A percentile compares a stretch with the other conserved stretches of the same genome.
Conservation (phyloP, 1,140 invertebrate species). For the Papilio helenus region DNA sequence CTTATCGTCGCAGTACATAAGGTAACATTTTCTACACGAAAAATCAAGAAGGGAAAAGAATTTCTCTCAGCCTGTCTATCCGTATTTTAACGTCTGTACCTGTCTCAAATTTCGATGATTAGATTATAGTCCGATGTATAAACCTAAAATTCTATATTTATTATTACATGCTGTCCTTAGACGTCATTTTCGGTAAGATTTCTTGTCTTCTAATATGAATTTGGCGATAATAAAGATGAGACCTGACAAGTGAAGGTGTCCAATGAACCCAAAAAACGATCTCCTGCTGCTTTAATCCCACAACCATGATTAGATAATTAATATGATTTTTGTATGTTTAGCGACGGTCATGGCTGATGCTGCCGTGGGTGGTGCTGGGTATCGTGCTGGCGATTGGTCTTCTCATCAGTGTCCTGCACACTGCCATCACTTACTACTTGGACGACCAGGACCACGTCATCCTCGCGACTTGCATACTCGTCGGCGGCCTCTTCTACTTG, state of each 20-base stretch:
- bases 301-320: not conserved
- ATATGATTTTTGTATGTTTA: constrained; percentile 68
- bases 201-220: not conserved
- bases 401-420: constrained; percentile 89
- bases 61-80: too few species aligned
- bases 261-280: not conserved
- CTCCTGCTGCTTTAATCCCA: not conserved
- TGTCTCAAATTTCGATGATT: not conserved
- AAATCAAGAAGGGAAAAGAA: not conserved
- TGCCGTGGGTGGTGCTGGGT: constrained; percentile 91
- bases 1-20: constrained; percentile 89
- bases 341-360: constrained; percentile 91
- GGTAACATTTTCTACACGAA: constrained; percentile 79
- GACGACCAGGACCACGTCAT: constrained; percentile 75
- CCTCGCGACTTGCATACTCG: constrained; percentile 64
- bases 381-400: constrained; percentile 89
- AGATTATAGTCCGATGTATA: too few species aligned
- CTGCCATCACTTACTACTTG: constrained; percentile 88
- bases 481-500: constrained; percentile 73
- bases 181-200: constrained; percentile 64
- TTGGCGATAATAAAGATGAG: not conserved
- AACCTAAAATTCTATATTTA: not conserved
- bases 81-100: too few species aligned
- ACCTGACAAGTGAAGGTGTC: too few species aligned
- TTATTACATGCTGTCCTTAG: constrained; percentile 46